phyloP scores from a whole-genome alignment of 92 coral and sea anemone species.

The Parazoanthus atlanticus region DNA sequence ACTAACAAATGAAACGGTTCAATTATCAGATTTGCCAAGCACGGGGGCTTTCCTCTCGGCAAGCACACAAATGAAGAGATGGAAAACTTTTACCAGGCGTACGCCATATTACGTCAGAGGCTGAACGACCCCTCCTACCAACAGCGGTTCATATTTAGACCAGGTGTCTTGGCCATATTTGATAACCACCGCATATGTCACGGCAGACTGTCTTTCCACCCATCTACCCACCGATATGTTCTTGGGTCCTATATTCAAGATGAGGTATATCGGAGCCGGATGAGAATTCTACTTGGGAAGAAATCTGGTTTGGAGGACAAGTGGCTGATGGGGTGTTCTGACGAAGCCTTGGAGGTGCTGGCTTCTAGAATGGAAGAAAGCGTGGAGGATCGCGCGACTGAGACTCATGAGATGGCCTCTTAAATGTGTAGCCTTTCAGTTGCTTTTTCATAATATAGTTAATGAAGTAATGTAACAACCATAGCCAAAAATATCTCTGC shows the following conservation, averaged over 20 bases:
- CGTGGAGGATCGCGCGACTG: neutral
- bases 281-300: conserved; percentile 54
- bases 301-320: conserved; percentile 57
- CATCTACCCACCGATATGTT: conserved; percentile 35
- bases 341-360: conserved; percentile 53
- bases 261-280: conserved; percentile 42
- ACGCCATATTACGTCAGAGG: conserved; percentile 35
- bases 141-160: conserved; percentile 20
- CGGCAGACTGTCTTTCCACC: conserved; percentile 31
- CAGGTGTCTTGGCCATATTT: conserved; percentile 34
- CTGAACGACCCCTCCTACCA: conserved; percentile 44
- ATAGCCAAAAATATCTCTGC: no score
- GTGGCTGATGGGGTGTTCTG: conserved; percentile 63
- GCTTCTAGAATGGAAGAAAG: conserved; percentile 29
- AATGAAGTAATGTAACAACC: no score
- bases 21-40: conserved; percentile 33
- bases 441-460: no score
- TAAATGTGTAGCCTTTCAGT: neutral
- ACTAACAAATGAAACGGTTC: neutral
- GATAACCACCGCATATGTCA: conserved; percentile 40
- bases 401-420: neutral
- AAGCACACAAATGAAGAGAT: conserved; percentile 42
- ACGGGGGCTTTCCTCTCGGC: conserved; percentile 35
- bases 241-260: conserved; percentile 39
- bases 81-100: conserved; percentile 53